These are phyloP conservation scores for Nephrotoma flavescens DNA, from an alignment of 2,888 invertebrate species.

Conservation along the genomic window DNA sequence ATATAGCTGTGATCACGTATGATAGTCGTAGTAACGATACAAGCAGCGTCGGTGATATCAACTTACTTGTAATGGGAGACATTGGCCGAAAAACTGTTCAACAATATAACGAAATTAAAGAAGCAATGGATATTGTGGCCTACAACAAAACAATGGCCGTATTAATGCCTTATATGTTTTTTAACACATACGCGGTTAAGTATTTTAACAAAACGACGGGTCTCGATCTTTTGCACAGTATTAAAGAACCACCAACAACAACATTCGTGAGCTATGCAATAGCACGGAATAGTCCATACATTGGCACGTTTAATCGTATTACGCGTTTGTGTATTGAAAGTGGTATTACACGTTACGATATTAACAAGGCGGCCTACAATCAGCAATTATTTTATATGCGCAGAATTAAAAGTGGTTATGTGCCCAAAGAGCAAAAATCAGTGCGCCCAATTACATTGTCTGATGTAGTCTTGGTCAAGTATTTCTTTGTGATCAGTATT, in stretches of 20 bases:
- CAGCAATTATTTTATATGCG: neutral
- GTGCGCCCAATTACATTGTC: neutral
- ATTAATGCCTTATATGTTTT: neutral
- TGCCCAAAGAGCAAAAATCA: neutral
- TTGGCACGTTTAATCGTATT: neutral
- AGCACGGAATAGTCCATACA: neutral
- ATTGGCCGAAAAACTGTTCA: neutral
- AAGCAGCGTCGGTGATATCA: neutral
- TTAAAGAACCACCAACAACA: neutral
- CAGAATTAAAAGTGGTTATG: neutral
- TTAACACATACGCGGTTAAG: neutral
- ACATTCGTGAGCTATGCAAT: neutral
- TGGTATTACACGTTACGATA: neutral
- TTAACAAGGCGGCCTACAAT: neutral
- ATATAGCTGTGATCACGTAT: neutral
- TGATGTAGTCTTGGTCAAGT: neutral
- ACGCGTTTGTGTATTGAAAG: neutral
- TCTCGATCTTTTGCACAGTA: neutral
- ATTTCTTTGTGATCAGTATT: neutral
- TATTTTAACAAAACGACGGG: neutral
- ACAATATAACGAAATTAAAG: neutral
- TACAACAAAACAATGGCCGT: neutral
- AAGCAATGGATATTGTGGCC: neutral
- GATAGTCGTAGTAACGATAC: neutral
- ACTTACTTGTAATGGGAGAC: neutral